Base-by-base conservation (phyloP, 64 coral and sea anemone species). In the Montipora cactus region DNA sequence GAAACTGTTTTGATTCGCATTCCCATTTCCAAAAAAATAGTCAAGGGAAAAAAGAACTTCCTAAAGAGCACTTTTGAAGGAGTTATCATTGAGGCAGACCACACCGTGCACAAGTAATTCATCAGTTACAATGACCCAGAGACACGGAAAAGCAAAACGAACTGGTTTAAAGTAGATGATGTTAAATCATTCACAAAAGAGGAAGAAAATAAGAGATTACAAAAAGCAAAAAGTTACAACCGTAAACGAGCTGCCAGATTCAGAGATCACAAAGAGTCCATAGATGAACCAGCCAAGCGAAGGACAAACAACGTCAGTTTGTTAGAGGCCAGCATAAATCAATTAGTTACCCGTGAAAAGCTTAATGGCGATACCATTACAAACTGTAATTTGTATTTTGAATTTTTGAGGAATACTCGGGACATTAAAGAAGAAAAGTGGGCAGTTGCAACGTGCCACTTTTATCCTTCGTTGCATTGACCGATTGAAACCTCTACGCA, bases 141-240 rank as follows among this genome's bases (percentile, higher is more conserved):
- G 3, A 72, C 89, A 9, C 59, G 23, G 0, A 90, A 79, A 19
- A 7, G 12, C 16, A 90, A 80, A 64, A 66, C 62, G 16, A 18
- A 3, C 37, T 79, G 88, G 75, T 66, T 90, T 80, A 90, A 90
- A 67, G 88, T 90, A 3, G 18, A 90, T n/a, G 88, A 90, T 52
- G 61, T 90, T 66, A 79, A 75, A 0, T 90, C 59, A 12, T 2
- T 90, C 67, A 90, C 88, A 48, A 90, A 90, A 80, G 75, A 90
- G 44, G 88, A 90, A 10, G 88, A 90, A 70, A 90, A 44, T 67
- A 67, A 66, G 44, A 62, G 75, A 12, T 57, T 70, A 48, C 21
- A 44, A 70, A 59, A 16, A 10, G 88, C 77, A 19, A 75, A 75
- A 50, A 76, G 69, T 55, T 5, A 55, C 52, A 55, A 10, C 52